Evolutionary conservation across 2,888 invertebrate genomes (phyloP).

Genomic region (Cephus runcator): DNA sequence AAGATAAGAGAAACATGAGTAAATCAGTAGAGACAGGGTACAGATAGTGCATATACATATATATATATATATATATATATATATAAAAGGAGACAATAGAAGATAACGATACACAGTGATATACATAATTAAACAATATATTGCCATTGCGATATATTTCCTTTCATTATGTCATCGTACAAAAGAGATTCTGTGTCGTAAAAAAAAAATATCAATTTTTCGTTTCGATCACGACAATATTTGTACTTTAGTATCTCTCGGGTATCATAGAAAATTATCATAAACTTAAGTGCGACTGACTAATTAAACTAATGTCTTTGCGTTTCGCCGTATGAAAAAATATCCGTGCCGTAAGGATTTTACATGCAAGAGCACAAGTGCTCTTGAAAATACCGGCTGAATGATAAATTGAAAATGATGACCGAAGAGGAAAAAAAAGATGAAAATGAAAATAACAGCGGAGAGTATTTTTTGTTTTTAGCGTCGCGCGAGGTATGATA

Average conservation of each 20-base stretch:
- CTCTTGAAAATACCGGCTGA: neutral
- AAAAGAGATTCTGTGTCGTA: neutral
- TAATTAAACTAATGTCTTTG: neutral
- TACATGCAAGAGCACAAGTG: neutral
- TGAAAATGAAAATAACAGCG: conserved; percentile 22
- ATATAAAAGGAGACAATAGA: conserved; percentile 17
- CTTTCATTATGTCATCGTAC: neutral
- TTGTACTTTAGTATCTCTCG: neutral
- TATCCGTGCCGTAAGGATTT: neutral
- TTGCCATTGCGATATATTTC: neutral
- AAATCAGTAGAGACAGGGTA: conserved; percentile 33
- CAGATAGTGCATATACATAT: conserved; percentile 16
- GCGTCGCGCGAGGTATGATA: neutral
- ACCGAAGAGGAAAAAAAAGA: conserved; percentile 14
- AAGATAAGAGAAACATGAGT: conserved; percentile 36
- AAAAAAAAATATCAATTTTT: neutral
- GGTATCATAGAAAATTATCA: neutral
- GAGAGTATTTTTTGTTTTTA: conserved; percentile 5
- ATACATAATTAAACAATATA: neutral
- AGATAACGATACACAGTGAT: conserved; percentile 12
- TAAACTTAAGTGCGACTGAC: neutral
- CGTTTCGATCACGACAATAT: neutral
- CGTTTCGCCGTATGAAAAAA: neutral
- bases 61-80: neutral
- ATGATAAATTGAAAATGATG: conserved; percentile 9